These are phyloP conservation scores for Spinibarbus caldwelli DNA, from an alignment of 2,797 vertebrate genomes.

Conservation along the genomic window DNA sequence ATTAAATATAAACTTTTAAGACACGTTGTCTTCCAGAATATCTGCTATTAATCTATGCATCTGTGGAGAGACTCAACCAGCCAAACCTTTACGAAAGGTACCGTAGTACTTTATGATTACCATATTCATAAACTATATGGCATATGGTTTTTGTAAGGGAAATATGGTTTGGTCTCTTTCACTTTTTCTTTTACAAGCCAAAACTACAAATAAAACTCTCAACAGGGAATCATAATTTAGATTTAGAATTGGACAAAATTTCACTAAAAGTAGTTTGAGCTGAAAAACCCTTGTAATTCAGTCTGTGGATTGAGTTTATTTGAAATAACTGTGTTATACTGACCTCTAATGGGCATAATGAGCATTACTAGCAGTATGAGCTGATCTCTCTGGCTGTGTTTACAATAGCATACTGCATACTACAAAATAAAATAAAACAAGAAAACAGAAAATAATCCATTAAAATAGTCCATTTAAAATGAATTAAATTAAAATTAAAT, in stretches of 20 bases:
- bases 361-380: background rate
- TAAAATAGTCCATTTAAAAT: no score
- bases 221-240: background rate
- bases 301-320: background rate
- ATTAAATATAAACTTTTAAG: background rate
- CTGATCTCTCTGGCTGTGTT: conserved; percentile 11
- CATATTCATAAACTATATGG: background rate
- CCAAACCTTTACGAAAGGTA: background rate
- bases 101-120: background rate
- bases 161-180: background rate
- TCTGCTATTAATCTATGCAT: conserved; percentile 18
- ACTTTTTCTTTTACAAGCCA: background rate
- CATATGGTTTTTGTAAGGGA: background rate
- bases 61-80: background rate
- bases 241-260: background rate
- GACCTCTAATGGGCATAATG: conserved; percentile 6
- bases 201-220: background rate
- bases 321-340: background rate
- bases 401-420: background rate
- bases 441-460: background rate
- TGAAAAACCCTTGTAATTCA: no score
- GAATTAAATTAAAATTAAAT: no score
- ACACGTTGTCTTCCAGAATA: background rate
- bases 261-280: background rate
- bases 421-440: no score